phyloP scores from a whole-genome alignment of 2,888 invertebrate species.

The Autographa gamma region DNA sequence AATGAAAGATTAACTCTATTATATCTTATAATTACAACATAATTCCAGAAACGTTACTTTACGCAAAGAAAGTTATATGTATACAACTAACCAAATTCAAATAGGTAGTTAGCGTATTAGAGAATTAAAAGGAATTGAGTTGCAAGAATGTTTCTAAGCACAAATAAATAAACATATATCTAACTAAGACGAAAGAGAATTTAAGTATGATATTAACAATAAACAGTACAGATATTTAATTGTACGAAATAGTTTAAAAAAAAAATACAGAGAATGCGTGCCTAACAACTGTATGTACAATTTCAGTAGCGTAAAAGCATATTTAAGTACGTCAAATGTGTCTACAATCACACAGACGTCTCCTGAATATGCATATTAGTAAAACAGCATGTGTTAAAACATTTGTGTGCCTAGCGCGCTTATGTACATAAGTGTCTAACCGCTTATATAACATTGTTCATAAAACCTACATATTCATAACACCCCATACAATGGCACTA shows the following conservation, averaged over 20 bases:
- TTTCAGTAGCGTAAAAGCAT: background rate
- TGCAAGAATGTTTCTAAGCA: background rate
- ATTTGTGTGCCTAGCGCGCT: background rate
- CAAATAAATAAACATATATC: background rate
- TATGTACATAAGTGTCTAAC: background rate
- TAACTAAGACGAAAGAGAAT: background rate
- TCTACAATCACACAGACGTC: constrained; percentile 1
- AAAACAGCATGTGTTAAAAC: constrained; percentile 4
- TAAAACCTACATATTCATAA: constrained; percentile 15
- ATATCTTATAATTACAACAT: background rate
- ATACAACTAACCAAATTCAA: background rate
- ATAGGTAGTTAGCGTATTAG: background rate
- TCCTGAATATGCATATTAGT: background rate
- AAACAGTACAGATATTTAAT: background rate
- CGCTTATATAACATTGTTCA: constrained; percentile 3
- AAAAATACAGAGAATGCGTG: background rate
- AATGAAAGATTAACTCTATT: background rate
- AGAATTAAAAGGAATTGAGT: background rate
- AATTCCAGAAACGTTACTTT: no score
- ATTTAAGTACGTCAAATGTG: background rate
- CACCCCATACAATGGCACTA: constrained; percentile 6
- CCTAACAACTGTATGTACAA: background rate
- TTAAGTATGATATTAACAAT: background rate
- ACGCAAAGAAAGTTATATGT: no score
- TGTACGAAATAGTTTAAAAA: background rate